Evolutionary conservation across 2,113 vertebrate species (phyloP).

Genomic region (Alethe diademata): DNA sequence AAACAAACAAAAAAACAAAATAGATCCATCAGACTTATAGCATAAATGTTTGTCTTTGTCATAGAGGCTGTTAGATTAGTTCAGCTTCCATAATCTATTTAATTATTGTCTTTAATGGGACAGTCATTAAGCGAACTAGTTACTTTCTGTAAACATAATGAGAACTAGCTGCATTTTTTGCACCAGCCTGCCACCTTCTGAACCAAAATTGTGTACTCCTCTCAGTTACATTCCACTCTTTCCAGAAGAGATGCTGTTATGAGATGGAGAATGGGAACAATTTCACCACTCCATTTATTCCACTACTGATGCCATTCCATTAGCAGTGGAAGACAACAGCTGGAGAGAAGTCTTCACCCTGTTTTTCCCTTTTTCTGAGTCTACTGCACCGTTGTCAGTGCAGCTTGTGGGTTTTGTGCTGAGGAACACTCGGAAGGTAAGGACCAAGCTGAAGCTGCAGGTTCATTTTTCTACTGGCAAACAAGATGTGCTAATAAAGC

Average conservation of each 20-base stretch:
- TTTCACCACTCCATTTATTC: neutral
- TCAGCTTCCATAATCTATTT: slow-evolving; percentile 52
- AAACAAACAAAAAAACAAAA: neutral
- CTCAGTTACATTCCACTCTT: neutral
- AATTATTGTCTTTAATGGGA: slow-evolving; percentile 49
- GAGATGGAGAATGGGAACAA: neutral
- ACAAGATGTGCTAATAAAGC: neutral
- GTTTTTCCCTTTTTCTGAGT: neutral
- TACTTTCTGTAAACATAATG: slow-evolving; percentile 12
- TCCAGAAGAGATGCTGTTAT: neutral
- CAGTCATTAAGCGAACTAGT: neutral
- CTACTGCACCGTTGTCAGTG: neutral
- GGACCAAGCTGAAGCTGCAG: neutral
- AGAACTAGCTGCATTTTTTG: neutral
- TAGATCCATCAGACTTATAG: neutral
- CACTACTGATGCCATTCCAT: neutral
- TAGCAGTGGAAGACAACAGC: neutral
- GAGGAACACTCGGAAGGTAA: fast-evolving
- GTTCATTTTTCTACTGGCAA: neutral
- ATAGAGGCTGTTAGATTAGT: slow-evolving; percentile 22
- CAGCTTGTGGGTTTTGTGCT: neutral
- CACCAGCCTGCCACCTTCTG: neutral
- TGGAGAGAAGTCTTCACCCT: neutral
- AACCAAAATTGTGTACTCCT: neutral
- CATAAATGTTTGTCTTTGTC: slow-evolving; percentile 35